phyloP scores from a whole-genome alignment of 1,140 invertebrate genomes.

The Drosophila arawakana region DNA sequence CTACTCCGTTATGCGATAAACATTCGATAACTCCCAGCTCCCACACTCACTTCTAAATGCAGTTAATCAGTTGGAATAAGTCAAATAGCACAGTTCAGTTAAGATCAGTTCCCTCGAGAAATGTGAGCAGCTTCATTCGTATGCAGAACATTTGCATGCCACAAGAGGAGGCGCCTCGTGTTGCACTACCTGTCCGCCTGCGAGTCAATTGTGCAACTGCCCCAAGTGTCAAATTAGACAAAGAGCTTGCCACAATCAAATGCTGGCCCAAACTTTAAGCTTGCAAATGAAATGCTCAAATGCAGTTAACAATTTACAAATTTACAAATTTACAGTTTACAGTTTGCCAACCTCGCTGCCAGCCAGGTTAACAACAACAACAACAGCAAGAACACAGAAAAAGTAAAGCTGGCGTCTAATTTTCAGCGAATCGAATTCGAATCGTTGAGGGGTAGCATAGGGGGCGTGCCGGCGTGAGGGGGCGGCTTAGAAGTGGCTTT shows the following conservation, averaged over 20 bases:
- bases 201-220: slow-evolving; percentile 63
- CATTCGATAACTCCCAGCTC: slow-evolving; percentile 29
- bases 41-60: slow-evolving; percentile 52
- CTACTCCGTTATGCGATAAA: slow-evolving; percentile 8
- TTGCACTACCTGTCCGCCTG: slow-evolving; percentile 46
- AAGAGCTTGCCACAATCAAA: slow-evolving; percentile 38
- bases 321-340: no score
- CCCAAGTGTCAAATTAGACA: slow-evolving; percentile 81
- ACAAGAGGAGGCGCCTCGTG: slow-evolving; percentile 35
- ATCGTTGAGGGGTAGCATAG: neutral
- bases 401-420: slow-evolving; percentile 53
- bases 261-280: slow-evolving; percentile 35
- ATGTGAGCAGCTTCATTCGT: neutral
- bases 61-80: slow-evolving; percentile 47
- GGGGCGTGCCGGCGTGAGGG: neutral
- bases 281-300: slow-evolving; percentile 58
- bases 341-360: slow-evolving; percentile 36
- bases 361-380: slow-evolving; percentile 19
- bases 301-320: slow-evolving; percentile 36
- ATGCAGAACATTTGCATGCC: neutral
- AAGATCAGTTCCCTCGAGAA: neutral
- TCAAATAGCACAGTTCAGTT: slow-evolving; percentile 35
- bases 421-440: slow-evolving; percentile 58
- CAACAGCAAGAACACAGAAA: no score
- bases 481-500: slow-evolving; percentile 12